Percentiles rank a stretch among this genome's conserved stretches.
Evolutionary conservation across 2,113 vertebrate species (phyloP).

Genomic region (Phoenicopterus ruber): DNA sequence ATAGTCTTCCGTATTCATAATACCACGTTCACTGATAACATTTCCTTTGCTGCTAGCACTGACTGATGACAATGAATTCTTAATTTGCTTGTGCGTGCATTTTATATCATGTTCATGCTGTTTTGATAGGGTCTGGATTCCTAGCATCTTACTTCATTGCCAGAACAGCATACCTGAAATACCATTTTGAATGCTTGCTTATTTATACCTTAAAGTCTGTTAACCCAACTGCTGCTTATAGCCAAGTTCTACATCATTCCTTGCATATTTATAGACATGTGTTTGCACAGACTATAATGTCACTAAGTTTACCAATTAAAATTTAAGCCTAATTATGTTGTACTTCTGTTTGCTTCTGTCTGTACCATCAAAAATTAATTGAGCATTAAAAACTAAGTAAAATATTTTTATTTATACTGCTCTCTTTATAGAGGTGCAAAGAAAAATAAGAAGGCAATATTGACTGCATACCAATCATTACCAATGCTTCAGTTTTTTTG

Average conservation of each 20-base stretch:
- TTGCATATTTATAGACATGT: neutral
- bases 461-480: neutral
- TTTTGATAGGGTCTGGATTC: neutral
- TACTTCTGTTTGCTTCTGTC: neutral
- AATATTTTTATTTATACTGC: neutral
- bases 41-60: neutral
- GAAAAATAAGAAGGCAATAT: neutral
- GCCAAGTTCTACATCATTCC: neutral
- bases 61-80: neutral
- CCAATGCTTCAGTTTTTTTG: neutral
- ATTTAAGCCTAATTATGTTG: neutral
- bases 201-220: neutral
- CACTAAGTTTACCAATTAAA: neutral
- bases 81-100: neutral
- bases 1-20: neutral
- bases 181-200: neutral
- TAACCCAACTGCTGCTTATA: neutral
- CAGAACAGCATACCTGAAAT: conserved; percentile 42
- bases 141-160: neutral
- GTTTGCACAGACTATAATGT: neutral
- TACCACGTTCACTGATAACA: neutral
- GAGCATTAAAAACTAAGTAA: neutral
- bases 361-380: neutral
- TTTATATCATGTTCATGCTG: neutral
- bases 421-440: neutral